Evolutionary conservation across 1,140 invertebrate species (phyloP), one percentile per base, ranked within the genome.

Genomic region (Halictus rubicundus): DNA sequence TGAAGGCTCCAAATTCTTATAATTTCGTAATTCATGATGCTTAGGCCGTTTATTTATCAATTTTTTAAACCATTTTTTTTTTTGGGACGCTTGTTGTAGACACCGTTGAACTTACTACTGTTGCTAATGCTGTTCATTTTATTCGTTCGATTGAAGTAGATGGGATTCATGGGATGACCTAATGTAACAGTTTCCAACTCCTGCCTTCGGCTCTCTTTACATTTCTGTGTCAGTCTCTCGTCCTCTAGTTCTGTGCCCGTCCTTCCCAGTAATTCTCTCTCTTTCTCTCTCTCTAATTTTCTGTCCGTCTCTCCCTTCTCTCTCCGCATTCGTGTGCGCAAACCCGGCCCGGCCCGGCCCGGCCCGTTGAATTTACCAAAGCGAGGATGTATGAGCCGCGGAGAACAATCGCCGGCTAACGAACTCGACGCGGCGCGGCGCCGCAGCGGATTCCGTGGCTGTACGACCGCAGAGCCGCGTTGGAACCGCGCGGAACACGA

Each of bases 341-440:
- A 57, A 39, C 4, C 14, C 42, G 4, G n/a, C 60, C 27, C n/a
- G 9, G 46, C 4, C 14, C 42, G 4, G n/a, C 60, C 27, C n/a
- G 9, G 46, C 63, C 49, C 60, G 70, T 23, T 49, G 71, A 79
- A 87, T 75, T 82, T 61, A 64, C 69, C 77, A 65, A 73, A 79
- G 52, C 69, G 49, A 66, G 42, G 65, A 77, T 59, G 60, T 64
- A 60, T 59, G 59, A 69, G 64, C 77, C 77, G 39, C 77, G 77
- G 52, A 82, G 87, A 89, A 89, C 89, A 90, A 90, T 90, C 82
- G 88, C 68, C 78, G 78, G 69, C 89, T 89, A 89, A 90, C 88
- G 88, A 90, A 89, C 88, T 82, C 59, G 60, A 57, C 73, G 42
- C 65, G 65, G 3, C 8, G 46, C 46, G 10, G 37, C 42, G 37